These are phyloP conservation scores for Montipora capricornis DNA, from an alignment of 64 coral and sea anemone species.

Conservation along the genomic window DNA sequence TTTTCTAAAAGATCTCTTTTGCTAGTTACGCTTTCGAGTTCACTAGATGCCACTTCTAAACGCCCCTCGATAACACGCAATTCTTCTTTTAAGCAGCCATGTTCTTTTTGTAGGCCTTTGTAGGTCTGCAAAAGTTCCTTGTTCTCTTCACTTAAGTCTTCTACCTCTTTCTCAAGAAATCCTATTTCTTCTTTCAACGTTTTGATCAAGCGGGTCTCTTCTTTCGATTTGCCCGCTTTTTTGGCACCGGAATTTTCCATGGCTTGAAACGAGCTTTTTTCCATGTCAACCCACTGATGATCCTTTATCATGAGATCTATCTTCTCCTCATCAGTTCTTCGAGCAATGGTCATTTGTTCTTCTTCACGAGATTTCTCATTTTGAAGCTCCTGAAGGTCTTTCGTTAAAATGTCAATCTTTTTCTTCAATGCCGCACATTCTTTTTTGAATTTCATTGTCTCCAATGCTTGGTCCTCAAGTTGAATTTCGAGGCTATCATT, in stretches of 20 bases:
- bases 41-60: neutral
- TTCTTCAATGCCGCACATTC: conserved; percentile 9
- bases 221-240: neutral
- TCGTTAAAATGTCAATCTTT: conserved; percentile 12
- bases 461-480: conserved; percentile 28
- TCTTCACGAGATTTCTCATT: neutral
- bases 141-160: conserved; percentile 39
- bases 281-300: neutral
- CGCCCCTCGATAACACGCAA: neutral
- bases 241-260: neutral
- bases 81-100: neutral
- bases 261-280: neutral
- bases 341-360: neutral
- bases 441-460: conserved; percentile 30
- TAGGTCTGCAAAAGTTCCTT: conserved; percentile 33
- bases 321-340: neutral
- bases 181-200: conserved; percentile 15
- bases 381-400: conserved; percentile 16
- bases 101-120: conserved; percentile 25
- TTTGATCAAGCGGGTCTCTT: neutral
- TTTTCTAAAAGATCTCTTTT: conserved; percentile 19
- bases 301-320: neutral
- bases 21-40: neutral
- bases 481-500: neutral
- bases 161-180: conserved; percentile 49